phyloP scores from a whole-genome alignment of 2,888 invertebrate species.

The Rhynchonema sp. region DNA sequence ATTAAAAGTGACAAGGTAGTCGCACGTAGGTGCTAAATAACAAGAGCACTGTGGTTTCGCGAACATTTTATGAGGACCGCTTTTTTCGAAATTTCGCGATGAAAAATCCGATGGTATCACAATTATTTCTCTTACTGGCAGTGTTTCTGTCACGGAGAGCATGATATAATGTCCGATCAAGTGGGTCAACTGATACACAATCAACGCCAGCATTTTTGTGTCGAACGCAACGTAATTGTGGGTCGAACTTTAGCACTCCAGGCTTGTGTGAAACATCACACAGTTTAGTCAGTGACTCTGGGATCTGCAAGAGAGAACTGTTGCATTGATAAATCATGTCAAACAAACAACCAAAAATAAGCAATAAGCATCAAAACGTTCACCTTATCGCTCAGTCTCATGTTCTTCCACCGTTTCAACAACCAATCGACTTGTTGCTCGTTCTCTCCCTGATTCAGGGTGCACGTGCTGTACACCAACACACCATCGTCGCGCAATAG shows the following conservation, averaged over 20 bases:
- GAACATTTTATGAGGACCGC: not conserved
- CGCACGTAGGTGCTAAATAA: too few relatives aligned
- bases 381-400: not conserved
- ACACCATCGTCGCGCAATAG: constrained; percentile 55
- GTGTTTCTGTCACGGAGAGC: not conserved
- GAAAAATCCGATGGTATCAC: not conserved
- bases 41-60: not conserved
- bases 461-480: constrained; percentile 95
- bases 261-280: not conserved
- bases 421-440: not conserved
- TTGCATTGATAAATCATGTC: too few relatives aligned
- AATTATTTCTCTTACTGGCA: not conserved
- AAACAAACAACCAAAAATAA: not conserved
- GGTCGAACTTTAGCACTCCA: not conserved
- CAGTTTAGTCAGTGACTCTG: too few relatives aligned
- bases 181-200: not conserved
- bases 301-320: too few relatives aligned
- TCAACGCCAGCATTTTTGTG: not conserved
- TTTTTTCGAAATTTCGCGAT: not conserved
- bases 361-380: not conserved
- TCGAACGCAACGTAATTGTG: not conserved
- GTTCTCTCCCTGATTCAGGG: constrained; percentile 42
- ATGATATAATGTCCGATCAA: not conserved
- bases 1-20: too few relatives aligned
- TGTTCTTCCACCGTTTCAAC: not conserved